Base-by-base conservation (phyloP, 37 sponge, comb jelly and placozoan genomes). In the Axinella damicornis region DNA sequence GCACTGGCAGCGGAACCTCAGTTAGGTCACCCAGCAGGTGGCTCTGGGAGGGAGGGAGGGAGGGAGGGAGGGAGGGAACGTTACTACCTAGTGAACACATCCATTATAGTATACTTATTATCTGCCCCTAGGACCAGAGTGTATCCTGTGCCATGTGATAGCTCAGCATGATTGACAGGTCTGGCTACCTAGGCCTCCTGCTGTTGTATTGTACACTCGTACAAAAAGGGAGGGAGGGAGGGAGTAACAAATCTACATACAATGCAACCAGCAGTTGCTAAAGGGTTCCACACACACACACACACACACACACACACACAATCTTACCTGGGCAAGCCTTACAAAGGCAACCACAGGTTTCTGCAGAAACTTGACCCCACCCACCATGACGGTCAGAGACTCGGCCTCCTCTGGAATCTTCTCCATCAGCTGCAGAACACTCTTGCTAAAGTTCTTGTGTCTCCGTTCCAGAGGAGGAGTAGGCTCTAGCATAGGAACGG, bases 311-410 rank as follows among this genome's bases (percentile, higher is more conserved):
- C 46, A 12, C 46, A 46, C 46, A 46, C 9, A 57, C 62, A 11
- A 72, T 77, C 69, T 81, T 76, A 80, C 81, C 53, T 82, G 83
- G 20, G 38, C 57, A 33, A 97, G 76, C 5, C 95, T 81, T 21
- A 97, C 87, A 86, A 94, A 94, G 19, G 84, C 91, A 11, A 94
- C 78, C 18, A 97, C 67, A 22, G 92, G 88, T 21, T 88, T 65
- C 33, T 83, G 18, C 27, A 96, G 89, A 61, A 88, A 90, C 22
- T 89, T 78, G 54, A 92, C 68, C 41, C 78, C 85, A 17, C 98
- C 98, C 59, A 95, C 95, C 66, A 97, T 55, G 20, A 97, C 97
- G 52, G 90, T 85, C 31, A 89, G 82, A 18, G 92, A 91, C 73
- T 97, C 97, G 0, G 95, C 82, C 66, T 79, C 82, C 22, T 82